A percentile compares a stretch with the other conserved stretches of the same genome.
Conservation (phyloP, 2,113 vertebrate species). For the Campylomormyrus numenius region DNA sequence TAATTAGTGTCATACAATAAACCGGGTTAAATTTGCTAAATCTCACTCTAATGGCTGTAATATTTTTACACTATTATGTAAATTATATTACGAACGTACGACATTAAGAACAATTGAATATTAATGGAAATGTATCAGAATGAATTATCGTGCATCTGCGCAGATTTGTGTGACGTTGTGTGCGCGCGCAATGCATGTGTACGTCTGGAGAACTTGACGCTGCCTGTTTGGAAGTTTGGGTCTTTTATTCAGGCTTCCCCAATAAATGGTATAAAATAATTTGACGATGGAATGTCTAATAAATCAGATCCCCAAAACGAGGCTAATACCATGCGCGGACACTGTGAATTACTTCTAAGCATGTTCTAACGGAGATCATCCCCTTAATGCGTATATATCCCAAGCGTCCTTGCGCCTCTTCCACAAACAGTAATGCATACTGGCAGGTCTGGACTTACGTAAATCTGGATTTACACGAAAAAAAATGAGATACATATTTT, state of each 20-base stretch:
- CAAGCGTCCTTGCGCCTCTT: background rate
- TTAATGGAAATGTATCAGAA: background rate
- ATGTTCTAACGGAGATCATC: background rate
- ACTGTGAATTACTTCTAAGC: background rate
- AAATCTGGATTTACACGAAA: background rate
- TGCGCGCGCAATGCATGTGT: background rate
- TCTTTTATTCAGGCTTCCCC: background rate
- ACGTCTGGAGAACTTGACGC: background rate
- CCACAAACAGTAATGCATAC: background rate
- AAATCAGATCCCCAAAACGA: background rate
- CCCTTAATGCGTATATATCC: background rate
- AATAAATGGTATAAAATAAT: background rate
- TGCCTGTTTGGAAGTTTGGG: background rate
- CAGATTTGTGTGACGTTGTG: background rate
- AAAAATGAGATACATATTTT: background rate
- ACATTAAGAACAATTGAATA: background rate
- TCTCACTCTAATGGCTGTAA: background rate
- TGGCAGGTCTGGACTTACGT: background rate
- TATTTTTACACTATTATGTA: background rate
- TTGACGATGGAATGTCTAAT: background rate
- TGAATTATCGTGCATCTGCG: background rate
- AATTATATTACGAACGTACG: background rate
- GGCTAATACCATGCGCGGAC: background rate
- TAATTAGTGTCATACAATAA: background rate
- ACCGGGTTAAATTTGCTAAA: background rate